Base-by-base conservation (phyloP, 2,113 vertebrate species). In the Proterorhinus semilunaris region DNA sequence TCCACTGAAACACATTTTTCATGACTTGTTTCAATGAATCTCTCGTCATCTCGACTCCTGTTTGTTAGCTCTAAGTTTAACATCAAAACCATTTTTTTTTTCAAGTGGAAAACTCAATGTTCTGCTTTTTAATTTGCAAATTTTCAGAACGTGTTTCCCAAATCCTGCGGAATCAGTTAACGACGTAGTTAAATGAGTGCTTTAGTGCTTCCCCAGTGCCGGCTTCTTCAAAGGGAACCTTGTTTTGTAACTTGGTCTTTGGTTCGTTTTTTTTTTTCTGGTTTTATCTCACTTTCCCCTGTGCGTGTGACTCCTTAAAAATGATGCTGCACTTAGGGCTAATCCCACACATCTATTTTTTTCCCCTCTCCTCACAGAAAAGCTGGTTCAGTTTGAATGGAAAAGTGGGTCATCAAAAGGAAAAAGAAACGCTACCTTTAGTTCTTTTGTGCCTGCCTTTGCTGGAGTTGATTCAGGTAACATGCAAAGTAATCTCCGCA, bases 321-420 rank as follows among this genome's bases (percentile, higher is more conserved):
- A 75, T 82, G 49, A 72, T 71, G 72, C 71, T 73, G 75, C 76
- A 75, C 75, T 79, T 76, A 79, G 80, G 72, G 62, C 68, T 82
- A 80, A 86, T 83, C 72, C 75, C 5, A n/a, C 50, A 66, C 77
- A 84, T 79, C 74, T 83, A 64, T 77, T 71, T 86, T 76, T 66
- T 36, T 5, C 4, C 27, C 75, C 79, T 64, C 55, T 79, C 36
- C 77, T 50, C 65, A 74, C 72, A 74, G 78, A 49, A 72, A 75
- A 75, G 43, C 66, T 72, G 47, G 17, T 55, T 42, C 52, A 71
- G 74, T 80, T 84, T 70, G 77, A 62, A 63, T 69, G 62, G 62
- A 67, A 46, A 46, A 10, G 9, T 44, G 49, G 65, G 57, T 11
- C 63, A 80, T 67, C 27, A 27, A 50, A 49, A 43, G 46, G 17